Evolutionary conservation across 2,888 invertebrate genomes (phyloP), one percentile per base, ranked within the genome.

Genomic region (Epistrophella euchroma): DNA sequence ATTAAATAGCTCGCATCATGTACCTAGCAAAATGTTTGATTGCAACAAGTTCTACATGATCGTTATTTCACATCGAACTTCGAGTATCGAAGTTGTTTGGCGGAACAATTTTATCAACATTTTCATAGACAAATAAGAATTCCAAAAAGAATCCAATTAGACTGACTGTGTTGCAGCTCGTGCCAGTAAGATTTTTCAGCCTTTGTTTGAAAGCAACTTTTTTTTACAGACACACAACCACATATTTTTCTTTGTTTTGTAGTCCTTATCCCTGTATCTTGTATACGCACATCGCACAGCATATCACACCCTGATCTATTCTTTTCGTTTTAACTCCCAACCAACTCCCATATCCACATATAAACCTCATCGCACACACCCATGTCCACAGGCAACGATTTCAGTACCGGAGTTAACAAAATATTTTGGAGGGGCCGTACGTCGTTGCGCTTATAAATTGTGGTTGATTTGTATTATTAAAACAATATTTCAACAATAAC

Each of bases 31-130:
- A 22, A 22, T 28, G 37, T 45, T 15, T 60, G 74, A 75, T 45
- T 60, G 11, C 4, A 56, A 17, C 37, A 50, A 28, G 56, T 58
- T 7, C 2, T n/a, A 32, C 32, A 40, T 17, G 75, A 68, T 80
- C 80, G n/a, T 40, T 68, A 9, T 40, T 15, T 32, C 19, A 6
- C 2, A 6, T 37, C 19, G 4, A 60, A 52, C 52, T 40, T 76
- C 76, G 81, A 76, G 81, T 76, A 76, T 81, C 76, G 81, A 81
- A 37, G 64, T 58, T 71, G 50, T 47, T 15, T 4, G 15, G 13
- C 19, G 4, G 0, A 10, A 2, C 1, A 6, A 32, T 6, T 32
- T 66, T 32, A 45, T 47, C 32, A 66, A 47, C 66, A 47, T 66
- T 32, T 15, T 19, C 4, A n/a, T 10, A 28, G 2, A 43, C 17